Base-by-base conservation (phyloP, 1,140 invertebrate genomes). In the Pseudomyrmex dendroicus region DNA sequence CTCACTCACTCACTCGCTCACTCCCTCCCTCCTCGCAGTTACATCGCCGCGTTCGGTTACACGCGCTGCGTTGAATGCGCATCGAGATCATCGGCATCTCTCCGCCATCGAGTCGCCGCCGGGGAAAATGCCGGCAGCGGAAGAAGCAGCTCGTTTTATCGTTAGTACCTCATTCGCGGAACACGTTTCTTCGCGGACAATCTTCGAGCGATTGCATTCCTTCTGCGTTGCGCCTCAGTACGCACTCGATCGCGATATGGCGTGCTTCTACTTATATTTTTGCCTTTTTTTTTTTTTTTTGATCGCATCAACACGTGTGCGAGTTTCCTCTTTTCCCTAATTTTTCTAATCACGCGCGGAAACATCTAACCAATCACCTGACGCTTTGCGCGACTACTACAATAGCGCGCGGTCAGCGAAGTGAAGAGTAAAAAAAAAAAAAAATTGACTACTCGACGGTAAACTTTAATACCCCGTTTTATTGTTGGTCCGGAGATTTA, bases 41-140 rank as follows among this genome's bases (percentile, higher is more conserved):
- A 82, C 63, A 70, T 63, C 73, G 68, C 35, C 83, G 83, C 50
- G 77, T 52, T 50, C 50, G 83, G 54, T 35, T 59, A 48, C 76
- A 17, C 52, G 48, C 63, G 59, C 63, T 50, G 20, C 22, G 52
- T 46, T 44, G 84, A 22, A 56, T 54, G 52, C 46, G 35, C 25
- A 54, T 83, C 66, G 86, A 77, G 84, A 87, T 86, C 85, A 85
- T 86, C 85, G 85, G 73, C 61, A 70, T 77, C 25, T 77, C 25
- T 50, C 61, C 84, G 56, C 35, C 50, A 67, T 72, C 63, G 78
- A 57, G 44, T 20, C 80, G 20, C n/a, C 73, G 50, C 44, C 73
- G 62, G 50, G 35, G 50, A 70, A 68, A 56, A 17, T 10, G 22
- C 64, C 44, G 84, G 48, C 59, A 52, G 67, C 59, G 73, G 61